Percentiles rank a stretch among this genome's conserved stretches.
Evolutionary conservation across 2,797 vertebrate species (phyloP).

Genomic region (Antrozous pallidus): DNA sequence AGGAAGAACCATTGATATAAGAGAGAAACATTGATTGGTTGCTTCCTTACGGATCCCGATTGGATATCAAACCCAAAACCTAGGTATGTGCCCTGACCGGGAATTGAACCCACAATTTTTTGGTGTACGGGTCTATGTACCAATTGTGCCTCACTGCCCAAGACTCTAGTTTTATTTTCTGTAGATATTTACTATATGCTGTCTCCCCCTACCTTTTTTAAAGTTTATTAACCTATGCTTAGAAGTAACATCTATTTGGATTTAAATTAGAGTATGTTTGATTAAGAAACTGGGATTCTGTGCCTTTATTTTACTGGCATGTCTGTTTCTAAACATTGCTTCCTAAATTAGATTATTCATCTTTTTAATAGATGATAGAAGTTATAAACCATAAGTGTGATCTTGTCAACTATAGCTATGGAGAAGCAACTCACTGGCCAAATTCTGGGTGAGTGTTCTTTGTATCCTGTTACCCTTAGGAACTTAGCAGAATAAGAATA

Average conservation of each 20-base stretch:
- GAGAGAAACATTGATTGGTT: background rate
- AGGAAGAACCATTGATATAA: background rate
- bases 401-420: conserved; percentile 98
- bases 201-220: background rate
- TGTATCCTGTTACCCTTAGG: background rate
- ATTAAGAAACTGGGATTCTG: background rate
- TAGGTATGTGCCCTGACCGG: background rate
- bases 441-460: conserved; percentile 93
- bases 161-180: background rate
- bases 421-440: conserved; percentile 98
- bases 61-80: no score
- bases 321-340: conserved; percentile 32
- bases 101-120: background rate
- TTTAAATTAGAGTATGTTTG: background rate
- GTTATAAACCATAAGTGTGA: conserved; percentile 98
- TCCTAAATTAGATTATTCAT: conserved; percentile 33
- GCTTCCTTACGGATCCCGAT: background rate
- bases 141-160: background rate
- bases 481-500: background rate
- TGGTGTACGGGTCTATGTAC: background rate
- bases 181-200: background rate
- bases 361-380: conserved; percentile 94
- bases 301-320: background rate
- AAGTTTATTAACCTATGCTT: background rate
- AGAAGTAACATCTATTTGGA: background rate